phyloP scores from a whole-genome alignment of 2,113 vertebrate species.

The Meles meles region DNA sequence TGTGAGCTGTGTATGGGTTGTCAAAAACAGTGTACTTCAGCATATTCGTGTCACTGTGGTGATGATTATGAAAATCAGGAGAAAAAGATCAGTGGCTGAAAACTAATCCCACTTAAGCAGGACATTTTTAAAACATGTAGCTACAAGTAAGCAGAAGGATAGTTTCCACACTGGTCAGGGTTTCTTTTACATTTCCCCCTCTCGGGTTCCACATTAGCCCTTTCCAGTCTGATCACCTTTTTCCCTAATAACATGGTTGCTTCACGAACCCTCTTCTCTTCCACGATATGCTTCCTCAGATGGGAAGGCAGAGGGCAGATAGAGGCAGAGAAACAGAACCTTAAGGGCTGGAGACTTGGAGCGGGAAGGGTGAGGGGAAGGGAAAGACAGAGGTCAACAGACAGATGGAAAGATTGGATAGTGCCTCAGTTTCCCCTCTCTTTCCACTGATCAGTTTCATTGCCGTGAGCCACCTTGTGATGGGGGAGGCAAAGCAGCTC shows the following conservation, averaged over 20 bases:
- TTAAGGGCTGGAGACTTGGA: not conserved
- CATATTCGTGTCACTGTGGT: fast-evolving
- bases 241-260: not conserved
- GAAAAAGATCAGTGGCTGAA: not conserved
- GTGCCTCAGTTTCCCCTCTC: not conserved
- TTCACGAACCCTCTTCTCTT: not conserved
- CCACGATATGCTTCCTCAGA: fast-evolving
- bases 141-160: not conserved
- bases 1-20: not conserved
- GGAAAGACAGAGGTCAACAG: not conserved
- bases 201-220: not conserved
- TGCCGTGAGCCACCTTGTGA: not conserved
- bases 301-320: not conserved
- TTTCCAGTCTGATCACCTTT: not conserved
- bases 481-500: not conserved
- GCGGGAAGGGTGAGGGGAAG: not conserved
- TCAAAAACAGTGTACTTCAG: not conserved
- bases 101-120: not conserved
- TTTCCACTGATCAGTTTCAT: not conserved
- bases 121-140: not conserved
- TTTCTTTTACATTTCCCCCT: not conserved
- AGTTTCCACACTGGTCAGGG: not conserved
- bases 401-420: not conserved
- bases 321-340: not conserved
- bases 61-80: not conserved